Evolutionary conservation across 2,888 invertebrate species (phyloP), one percentile per base, ranked within the genome.

Genomic region (Dasysyrphus tricinctus): DNA sequence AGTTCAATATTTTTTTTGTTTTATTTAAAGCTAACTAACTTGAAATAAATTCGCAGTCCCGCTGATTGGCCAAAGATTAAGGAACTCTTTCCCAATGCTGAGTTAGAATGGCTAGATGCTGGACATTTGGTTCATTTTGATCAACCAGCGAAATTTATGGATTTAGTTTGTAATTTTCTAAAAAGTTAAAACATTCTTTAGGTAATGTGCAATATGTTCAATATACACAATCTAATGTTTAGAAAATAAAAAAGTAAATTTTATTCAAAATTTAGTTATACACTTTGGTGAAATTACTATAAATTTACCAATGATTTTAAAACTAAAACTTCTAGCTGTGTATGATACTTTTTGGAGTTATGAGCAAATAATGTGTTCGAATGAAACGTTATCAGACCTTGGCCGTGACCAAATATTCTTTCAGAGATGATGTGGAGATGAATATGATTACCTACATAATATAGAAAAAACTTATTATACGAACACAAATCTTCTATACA

Each of bases 101-200:
- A 88, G 39, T 75, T 92, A 2, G 88, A 90, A 85, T 92, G 91
- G 91, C 92, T 88, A 67, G 96, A 96, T 47, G 97, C 98, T 7
- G 97, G 98, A 0, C 99, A 99, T 92, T 97, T 98, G 97, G 95
- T 98, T 0, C 99, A 99, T 91, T 96, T 97, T 88, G 98, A 99
- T 87, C 96, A 98, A 91, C 98, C 98, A 1, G 86, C 88, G 0
- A 89, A 92, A 39, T 94, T 94, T 89, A 87, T 93, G 7, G 89
- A 91, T 1, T 79, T 93, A 14, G 91, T 93, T 0, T 91, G 93
- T 1, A 84, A 91, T 0, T 94, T 94, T 80, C 88, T 94, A 88
- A 90, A 89, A 19, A 77, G 72, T 61, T 86, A 84, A 16, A 7
- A 29, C 9, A n/a, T n/a, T n/a, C 42, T 16, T n/a, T 39, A 0